phyloP scores from a whole-genome alignment of 1,140 invertebrate genomes.

The Frieseomelitta varia region DNA sequence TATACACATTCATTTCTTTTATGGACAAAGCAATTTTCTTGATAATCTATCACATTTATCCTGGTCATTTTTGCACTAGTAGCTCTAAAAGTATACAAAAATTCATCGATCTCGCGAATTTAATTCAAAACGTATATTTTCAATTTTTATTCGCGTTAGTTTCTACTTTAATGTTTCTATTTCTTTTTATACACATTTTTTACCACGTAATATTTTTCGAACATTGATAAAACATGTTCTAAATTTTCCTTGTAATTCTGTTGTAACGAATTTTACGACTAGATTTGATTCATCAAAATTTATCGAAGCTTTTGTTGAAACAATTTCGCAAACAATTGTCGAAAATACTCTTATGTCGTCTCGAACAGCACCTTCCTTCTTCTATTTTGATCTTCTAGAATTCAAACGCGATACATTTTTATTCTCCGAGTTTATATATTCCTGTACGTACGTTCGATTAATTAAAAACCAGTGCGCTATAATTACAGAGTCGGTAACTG shows the following conservation, averaged over 20 bases:
- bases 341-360: too few species aligned
- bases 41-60: not conserved
- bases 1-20: too few species aligned
- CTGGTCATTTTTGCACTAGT: not conserved
- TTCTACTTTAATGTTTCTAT: not conserved
- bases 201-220: not conserved
- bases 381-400: not conserved
- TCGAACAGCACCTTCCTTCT: not conserved
- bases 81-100: not conserved
- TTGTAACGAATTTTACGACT: not conserved
- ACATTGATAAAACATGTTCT: too few species aligned
- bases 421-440: not conserved
- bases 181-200: not conserved
- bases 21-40: too few species aligned
- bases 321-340: not conserved
- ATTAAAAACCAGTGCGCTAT: conserved; percentile 15
- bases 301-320: not conserved
- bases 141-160: too few species aligned
- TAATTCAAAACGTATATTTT: not conserved
- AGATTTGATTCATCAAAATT: too few species aligned
- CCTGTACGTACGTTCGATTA: not conserved
- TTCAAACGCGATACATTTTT: not conserved
- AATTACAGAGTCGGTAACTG: conserved; percentile 24
- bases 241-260: too few species aligned
- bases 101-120: not conserved